phyloP scores from a whole-genome alignment of 2,888 invertebrate genomes.

The Chromoteleia sp. region DNA sequence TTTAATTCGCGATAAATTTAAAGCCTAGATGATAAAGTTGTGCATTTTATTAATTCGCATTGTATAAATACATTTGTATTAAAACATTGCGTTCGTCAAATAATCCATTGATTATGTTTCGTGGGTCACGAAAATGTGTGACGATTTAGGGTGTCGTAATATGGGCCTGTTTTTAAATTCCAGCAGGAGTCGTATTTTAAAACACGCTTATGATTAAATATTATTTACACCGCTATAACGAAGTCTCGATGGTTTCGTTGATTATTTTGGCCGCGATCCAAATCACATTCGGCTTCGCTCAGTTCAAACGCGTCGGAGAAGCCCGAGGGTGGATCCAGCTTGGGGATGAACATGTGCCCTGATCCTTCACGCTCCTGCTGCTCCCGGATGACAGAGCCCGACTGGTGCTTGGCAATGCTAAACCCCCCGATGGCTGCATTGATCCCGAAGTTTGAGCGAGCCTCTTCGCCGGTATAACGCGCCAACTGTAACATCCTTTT shows the following conservation, averaged over 20 bases:
- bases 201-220: slow-evolving; percentile 73
- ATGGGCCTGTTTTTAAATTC: slow-evolving; percentile 61
- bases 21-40: neutral
- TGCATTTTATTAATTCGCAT: neutral
- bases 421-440: slow-evolving; percentile 79
- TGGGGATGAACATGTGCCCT: slow-evolving; percentile 84
- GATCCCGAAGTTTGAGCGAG: slow-evolving; percentile 84
- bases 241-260: slow-evolving; percentile 83
- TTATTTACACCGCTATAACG: slow-evolving; percentile 84
- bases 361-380: slow-evolving; percentile 84
- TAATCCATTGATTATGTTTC: slow-evolving; percentile 6
- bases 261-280: slow-evolving; percentile 83
- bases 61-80: slow-evolving; percentile 15
- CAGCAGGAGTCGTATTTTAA: slow-evolving; percentile 63
- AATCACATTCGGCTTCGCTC: slow-evolving; percentile 87
- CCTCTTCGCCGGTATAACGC: slow-evolving; percentile 85
- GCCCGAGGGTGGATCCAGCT: slow-evolving; percentile 91
- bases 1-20: slow-evolving; percentile 2
- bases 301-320: slow-evolving; percentile 90
- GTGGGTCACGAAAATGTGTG: slow-evolving; percentile 2
- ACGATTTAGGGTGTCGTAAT: slow-evolving; percentile 60
- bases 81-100: neutral
- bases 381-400: slow-evolving; percentile 82
- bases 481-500: slow-evolving; percentile 83
- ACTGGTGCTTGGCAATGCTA: slow-evolving; percentile 84